Evolutionary conservation across 2,113 vertebrate genomes (phyloP).

Genomic region (Hystrix cristata): DNA sequence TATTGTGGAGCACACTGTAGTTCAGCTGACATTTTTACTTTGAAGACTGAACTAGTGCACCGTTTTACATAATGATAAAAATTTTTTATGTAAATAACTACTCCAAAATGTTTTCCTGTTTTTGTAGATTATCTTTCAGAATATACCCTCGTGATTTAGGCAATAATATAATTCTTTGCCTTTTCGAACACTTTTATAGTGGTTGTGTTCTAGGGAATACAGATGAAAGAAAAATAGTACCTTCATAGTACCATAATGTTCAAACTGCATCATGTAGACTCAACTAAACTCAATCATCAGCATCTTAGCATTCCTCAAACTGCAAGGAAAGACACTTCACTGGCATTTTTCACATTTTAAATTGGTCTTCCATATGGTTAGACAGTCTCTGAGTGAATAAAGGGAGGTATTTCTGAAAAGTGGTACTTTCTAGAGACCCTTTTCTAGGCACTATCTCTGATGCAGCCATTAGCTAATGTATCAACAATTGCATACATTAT

Average conservation of each 20-base stretch:
- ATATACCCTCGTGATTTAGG: not conserved
- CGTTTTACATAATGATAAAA: not conserved
- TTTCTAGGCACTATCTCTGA: not conserved
- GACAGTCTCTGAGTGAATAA: not conserved
- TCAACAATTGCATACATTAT: not conserved
- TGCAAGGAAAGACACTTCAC: not conserved
- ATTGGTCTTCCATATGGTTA: not conserved
- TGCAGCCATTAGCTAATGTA: not conserved
- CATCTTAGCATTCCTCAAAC: not conserved
- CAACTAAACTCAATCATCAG: not conserved
- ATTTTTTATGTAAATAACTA: not conserved
- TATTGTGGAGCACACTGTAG: not conserved
- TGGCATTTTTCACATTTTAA: not conserved
- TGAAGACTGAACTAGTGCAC: not conserved
- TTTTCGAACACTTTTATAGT: not conserved
- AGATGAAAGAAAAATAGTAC: not conserved
- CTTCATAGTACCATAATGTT: not conserved
- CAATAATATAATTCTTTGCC: not conserved
- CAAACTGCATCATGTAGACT: not conserved
- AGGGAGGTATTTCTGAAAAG: not conserved
- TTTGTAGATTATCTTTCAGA: not conserved
- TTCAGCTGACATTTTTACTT: not conserved
- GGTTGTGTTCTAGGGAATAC: not conserved
- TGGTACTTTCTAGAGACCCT: not conserved
- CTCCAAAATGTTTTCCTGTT: not conserved